Conservation (phyloP, 2,797 vertebrate genomes). For the Melanotaenia maccullochi region DNA sequence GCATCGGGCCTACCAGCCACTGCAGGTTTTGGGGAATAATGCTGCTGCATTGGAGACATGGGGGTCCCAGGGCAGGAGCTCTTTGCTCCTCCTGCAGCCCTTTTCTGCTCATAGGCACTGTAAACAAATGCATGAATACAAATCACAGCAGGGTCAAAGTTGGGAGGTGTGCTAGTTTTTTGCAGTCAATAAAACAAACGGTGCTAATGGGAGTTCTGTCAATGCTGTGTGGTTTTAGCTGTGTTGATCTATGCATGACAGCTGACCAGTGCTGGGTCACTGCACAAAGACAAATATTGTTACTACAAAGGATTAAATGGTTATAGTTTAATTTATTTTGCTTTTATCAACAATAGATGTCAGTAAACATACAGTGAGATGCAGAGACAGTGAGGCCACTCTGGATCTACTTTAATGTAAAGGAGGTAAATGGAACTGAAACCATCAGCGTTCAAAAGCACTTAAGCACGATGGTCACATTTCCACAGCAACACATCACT, state of each 20-base stretch:
- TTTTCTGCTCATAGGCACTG: constrained; percentile 94
- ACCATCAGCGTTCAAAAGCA: background rate
- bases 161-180: background rate
- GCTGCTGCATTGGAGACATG: constrained; percentile 88
- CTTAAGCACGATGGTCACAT: background rate
- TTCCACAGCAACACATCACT: background rate
- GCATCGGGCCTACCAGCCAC: constrained; percentile 84
- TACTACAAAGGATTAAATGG: background rate
- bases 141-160: constrained; percentile 4
- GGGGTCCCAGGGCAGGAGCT: constrained; percentile 85
- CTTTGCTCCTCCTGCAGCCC: constrained; percentile 85
- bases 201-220: constrained; percentile 47
- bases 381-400: background rate
- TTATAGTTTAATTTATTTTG: background rate
- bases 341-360: too few species aligned
- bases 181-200: constrained; percentile 51
- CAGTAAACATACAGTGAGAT: too few species aligned
- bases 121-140: constrained; percentile 26
- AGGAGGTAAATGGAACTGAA: background rate
- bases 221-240: constrained; percentile 47
- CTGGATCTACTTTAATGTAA: background rate
- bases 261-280: constrained; percentile 27
- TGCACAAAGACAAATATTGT: background rate
- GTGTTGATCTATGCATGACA: constrained; percentile 38
- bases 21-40: constrained; percentile 85